Percentiles rank a stretch among this genome's conserved stretches.
Evolutionary conservation across 1,140 invertebrate species (phyloP).

Genomic region (Armadillidium nasatum): DNA sequence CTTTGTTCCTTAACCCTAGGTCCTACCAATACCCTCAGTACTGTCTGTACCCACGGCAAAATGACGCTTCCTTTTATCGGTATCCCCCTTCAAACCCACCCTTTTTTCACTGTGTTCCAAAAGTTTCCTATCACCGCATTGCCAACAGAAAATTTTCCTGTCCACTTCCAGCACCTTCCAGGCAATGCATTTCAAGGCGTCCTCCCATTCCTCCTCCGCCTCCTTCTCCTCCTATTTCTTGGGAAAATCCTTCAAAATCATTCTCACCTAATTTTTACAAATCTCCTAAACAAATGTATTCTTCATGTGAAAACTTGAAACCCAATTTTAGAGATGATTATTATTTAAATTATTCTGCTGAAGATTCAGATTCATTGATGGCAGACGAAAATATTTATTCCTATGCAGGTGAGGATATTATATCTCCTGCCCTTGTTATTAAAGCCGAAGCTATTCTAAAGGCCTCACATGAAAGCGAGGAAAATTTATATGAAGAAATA

Average conservation of each 20-base stretch:
- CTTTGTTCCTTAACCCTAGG: neutral
- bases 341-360: neutral
- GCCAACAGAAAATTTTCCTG: neutral
- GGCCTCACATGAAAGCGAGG: neutral
- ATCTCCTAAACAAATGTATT: neutral
- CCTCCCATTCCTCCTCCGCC: neutral
- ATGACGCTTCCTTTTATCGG: neutral
- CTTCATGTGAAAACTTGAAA: neutral
- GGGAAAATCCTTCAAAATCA: neutral
- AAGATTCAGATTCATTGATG: neutral
- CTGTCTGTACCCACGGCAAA: neutral
- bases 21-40: neutral
- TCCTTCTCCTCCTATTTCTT: neutral
- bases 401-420: neutral
- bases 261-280: neutral
- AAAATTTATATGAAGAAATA: neutral
- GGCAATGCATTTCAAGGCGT: neutral
- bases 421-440: neutral
- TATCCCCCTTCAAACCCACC: neutral
- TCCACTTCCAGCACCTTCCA: neutral
- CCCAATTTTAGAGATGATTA: neutral
- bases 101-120: neutral
- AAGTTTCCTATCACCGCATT: neutral
- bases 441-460: neutral
- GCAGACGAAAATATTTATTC: neutral